Conservation (phyloP, 2,797 vertebrate genomes). For the Austrolebias charrua region DNA sequence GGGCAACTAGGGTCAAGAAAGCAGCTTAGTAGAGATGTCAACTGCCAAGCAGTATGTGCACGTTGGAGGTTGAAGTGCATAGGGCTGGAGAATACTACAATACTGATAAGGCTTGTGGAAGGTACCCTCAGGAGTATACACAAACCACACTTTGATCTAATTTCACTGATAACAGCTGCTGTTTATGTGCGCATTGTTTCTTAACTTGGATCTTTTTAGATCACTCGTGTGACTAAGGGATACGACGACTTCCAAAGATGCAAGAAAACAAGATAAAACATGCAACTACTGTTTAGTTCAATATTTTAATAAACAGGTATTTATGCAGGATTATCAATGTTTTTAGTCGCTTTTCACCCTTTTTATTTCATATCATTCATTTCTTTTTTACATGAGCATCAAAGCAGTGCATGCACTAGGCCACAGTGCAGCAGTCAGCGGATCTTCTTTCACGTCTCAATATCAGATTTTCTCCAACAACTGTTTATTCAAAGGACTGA, state of each 20-base stretch:
- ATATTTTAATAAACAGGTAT: constrained; percentile 17
- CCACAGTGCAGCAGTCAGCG: neutral
- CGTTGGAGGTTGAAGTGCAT: constrained; percentile 65
- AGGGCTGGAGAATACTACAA: constrained; percentile 46
- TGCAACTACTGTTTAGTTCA: constrained; percentile 3
- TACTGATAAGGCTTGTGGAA: constrained; percentile 40
- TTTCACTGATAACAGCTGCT: constrained; percentile 30
- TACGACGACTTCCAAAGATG: constrained; percentile 11
- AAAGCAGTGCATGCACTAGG: too few species aligned
- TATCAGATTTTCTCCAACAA: constrained; percentile 35
- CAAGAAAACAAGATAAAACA: constrained; percentile 6
- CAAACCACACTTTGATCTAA: constrained; percentile 31
- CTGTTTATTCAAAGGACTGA: constrained; percentile 32
- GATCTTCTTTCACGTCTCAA: constrained; percentile 31
- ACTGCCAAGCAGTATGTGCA: constrained; percentile 44
- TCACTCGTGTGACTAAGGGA: constrained; percentile 19
- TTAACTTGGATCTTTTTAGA: constrained; percentile 28
- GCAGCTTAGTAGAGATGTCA: constrained; percentile 70
- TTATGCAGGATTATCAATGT: constrained; percentile 1
- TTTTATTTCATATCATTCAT: too few species aligned
- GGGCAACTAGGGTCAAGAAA: constrained; percentile 60
- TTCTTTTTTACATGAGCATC: too few species aligned
- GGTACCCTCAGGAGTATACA: constrained; percentile 16
- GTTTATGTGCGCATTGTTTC: constrained; percentile 19
- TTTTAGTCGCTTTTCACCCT: neutral